Conservation (phyloP, 2,113 vertebrate genomes). For the Perognathus longimembris region DNA sequence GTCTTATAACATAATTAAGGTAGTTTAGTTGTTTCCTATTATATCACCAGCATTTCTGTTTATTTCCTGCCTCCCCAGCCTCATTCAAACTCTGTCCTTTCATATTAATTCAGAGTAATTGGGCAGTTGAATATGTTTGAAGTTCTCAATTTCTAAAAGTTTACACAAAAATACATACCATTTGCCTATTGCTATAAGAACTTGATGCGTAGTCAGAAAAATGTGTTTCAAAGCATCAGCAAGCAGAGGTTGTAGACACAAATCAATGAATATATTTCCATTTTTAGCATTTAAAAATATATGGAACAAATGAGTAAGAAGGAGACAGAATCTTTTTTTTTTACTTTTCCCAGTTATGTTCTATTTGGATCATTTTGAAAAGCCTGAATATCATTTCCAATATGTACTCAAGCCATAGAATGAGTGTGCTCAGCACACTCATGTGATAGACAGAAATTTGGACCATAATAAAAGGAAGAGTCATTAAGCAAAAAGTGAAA, state of each 20-base stretch:
- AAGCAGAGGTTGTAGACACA: not conserved
- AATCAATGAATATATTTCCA: constrained; percentile 25
- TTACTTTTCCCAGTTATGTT: constrained; percentile 1
- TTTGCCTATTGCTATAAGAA: not conserved
- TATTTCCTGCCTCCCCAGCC: not conserved
- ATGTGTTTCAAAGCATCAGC: constrained; percentile 19
- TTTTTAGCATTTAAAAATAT: constrained; percentile 26
- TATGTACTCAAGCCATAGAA: constrained; percentile 5
- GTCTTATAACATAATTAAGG: not conserved
- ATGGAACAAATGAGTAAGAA: not conserved
- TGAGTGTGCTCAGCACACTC: not conserved
- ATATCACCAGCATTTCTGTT: too few species aligned
- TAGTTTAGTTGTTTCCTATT: too few species aligned
- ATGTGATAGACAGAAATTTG: too few species aligned
- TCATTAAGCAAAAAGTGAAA: constrained; percentile 29
- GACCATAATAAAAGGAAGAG: constrained; percentile 12
- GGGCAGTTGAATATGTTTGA: not conserved
- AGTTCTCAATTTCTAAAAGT: not conserved
- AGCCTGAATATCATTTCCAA: not conserved
- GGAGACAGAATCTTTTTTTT: not conserved
- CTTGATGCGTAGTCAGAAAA: constrained; percentile 14
- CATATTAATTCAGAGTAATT: not conserved
- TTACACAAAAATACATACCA: not conserved
- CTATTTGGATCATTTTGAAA: constrained; percentile 38
- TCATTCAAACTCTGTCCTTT: not conserved